Evolutionary conservation across 2,797 vertebrate genomes (phyloP).

Genomic region (Neomorphus geoffroyi): DNA sequence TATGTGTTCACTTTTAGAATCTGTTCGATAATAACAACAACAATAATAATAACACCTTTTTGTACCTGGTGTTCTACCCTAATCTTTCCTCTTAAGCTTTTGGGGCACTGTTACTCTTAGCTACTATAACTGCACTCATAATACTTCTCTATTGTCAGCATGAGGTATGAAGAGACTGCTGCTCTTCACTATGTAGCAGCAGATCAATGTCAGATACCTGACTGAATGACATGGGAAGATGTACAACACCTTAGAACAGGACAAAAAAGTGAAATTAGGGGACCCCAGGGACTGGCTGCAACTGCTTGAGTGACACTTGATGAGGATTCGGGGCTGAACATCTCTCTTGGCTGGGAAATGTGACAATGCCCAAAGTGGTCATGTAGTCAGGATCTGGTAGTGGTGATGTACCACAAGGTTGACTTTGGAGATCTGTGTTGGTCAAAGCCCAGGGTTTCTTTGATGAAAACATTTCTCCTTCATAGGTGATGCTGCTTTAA

Average conservation of each 20-base stretch:
- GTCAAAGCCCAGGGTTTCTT: neutral
- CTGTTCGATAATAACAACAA: neutral
- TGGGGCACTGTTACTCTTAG: neutral
- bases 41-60: neutral
- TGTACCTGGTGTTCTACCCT: neutral
- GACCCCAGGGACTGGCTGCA: neutral
- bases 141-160: neutral
- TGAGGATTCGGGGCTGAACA: neutral
- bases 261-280: neutral
- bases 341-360: neutral
- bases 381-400: neutral
- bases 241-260: neutral
- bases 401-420: neutral
- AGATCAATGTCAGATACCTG: neutral
- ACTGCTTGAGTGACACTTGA: neutral
- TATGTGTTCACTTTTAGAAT: neutral
- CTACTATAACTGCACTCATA: neutral
- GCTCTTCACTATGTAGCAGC: neutral
- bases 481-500: neutral
- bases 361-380: neutral
- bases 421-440: neutral
- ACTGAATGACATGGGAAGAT: neutral
- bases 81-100: neutral
- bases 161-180: rapidly evolving
- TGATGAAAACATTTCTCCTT: neutral